phyloP scores from a whole-genome alignment of 2,797 vertebrate genomes.

The Adelosebastes latens region DNA sequence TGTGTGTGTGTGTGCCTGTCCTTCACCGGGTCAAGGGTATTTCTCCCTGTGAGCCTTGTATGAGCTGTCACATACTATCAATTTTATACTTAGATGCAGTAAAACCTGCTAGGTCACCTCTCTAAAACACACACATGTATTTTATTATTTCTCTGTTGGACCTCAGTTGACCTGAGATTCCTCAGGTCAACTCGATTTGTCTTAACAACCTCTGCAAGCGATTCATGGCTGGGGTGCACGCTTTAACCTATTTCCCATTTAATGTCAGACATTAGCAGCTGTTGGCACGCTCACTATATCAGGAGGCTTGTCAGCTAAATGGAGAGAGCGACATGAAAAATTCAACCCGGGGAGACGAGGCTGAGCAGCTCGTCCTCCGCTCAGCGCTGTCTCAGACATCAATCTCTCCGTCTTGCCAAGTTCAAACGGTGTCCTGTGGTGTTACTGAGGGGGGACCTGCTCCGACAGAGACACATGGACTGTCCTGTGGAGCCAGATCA shows the following conservation, averaged over 20 bases:
- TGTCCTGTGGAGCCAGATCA: not conserved
- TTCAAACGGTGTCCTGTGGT: slow-evolving; percentile 22
- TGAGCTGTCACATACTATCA: slow-evolving; percentile 56
- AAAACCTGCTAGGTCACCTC: not conserved
- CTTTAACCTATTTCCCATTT: slow-evolving; percentile 25
- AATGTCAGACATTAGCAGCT: slow-evolving; percentile 50
- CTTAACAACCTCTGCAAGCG: not conserved
- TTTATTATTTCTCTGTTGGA: not conserved
- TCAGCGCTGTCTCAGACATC: not conserved
- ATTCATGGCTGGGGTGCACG: not conserved
- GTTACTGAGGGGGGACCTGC: not conserved
- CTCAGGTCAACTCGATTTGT: slow-evolving; percentile 21
- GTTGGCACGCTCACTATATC: slow-evolving; percentile 43
- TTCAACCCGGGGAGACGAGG: slow-evolving; percentile 11
- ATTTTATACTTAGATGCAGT: slow-evolving; percentile 39
- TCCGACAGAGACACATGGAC: not conserved
- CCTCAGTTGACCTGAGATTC: slow-evolving; percentile 6
- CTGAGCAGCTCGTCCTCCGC: not conserved
- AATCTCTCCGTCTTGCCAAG: slow-evolving; percentile 16
- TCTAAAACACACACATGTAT: not conserved
- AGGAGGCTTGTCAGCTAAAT: slow-evolving; percentile 40
- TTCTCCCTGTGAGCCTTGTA: slow-evolving; percentile 26
- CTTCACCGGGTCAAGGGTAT: slow-evolving; percentile 52
- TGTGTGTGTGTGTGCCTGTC: not conserved
- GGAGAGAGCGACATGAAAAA: slow-evolving; percentile 30